Evolutionary conservation across 2,797 vertebrate genomes (phyloP).

Genomic region (Scolopax rusticola): DNA sequence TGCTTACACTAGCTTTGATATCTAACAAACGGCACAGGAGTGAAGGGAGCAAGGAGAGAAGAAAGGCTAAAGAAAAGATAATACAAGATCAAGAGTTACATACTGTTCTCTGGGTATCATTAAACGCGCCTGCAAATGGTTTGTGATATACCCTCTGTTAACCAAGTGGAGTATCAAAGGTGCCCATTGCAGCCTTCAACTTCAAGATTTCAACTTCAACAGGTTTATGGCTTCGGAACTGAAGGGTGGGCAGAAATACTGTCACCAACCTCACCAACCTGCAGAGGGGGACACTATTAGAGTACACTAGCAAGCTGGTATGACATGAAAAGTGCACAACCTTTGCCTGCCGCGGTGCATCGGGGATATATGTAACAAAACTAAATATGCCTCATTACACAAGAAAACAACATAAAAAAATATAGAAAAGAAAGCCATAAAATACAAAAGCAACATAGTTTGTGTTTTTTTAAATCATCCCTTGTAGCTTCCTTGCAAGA

Average conservation of each 20-base stretch:
- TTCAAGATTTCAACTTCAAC: neutral
- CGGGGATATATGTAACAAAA: neutral
- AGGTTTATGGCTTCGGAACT: neutral
- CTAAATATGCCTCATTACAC: neutral
- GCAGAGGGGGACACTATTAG: neutral
- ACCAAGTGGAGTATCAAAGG: neutral
- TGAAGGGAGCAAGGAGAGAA: neutral
- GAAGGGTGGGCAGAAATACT: neutral
- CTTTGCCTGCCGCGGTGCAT: neutral
- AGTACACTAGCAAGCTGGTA: rapidly evolving
- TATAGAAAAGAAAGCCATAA: neutral
- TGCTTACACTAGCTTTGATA: neutral
- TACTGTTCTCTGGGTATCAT: neutral
- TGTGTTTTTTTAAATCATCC: neutral
- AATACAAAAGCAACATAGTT: neutral
- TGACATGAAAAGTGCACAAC: neutral
- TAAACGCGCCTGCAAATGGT: neutral
- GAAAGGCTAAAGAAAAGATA: neutral
- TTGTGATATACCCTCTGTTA: neutral
- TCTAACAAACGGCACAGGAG: neutral
- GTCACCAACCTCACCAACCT: neutral
- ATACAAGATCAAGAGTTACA: neutral
- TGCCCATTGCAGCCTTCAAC: neutral
- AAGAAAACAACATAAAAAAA: neutral
- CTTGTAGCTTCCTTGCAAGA: neutral